Percentiles rank a stretch among this genome's conserved stretches.
These are phyloP conservation scores for Orthosia cruda DNA, from an alignment of 2,888 invertebrate genomes.

Conservation along the genomic window DNA sequence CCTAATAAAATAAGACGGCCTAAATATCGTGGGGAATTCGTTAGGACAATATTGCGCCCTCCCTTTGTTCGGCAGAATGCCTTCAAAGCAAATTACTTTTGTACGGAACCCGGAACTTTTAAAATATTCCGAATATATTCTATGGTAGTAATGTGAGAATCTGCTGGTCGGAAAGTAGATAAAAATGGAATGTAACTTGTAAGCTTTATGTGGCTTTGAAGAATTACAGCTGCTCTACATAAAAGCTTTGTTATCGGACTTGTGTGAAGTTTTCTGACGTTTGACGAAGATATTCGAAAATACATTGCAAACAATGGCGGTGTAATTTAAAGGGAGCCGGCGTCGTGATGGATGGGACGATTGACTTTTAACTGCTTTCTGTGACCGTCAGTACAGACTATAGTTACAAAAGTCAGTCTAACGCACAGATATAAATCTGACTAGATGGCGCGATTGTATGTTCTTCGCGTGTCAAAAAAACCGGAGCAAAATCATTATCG, in stretches of 20 bases:
- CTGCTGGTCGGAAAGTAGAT: constrained; percentile 43
- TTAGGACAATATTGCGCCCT: constrained; percentile 69
- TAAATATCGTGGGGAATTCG: constrained; percentile 67
- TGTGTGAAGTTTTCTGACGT: too few relatives aligned
- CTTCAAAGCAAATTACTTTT: constrained; percentile 81
- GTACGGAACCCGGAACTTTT: constrained; percentile 74
- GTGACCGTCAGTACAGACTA: too few relatives aligned
- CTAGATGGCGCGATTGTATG: too few relatives aligned
- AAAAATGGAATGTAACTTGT: constrained; percentile 9
- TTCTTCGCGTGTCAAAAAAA: too few relatives aligned
- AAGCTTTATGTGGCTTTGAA: constrained; percentile 1
- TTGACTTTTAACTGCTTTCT: too few relatives aligned
- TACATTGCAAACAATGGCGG: too few relatives aligned
- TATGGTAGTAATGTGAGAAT: constrained; percentile 74
- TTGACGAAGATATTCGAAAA: too few relatives aligned
- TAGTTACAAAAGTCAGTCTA: too few relatives aligned
- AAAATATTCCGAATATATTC: constrained; percentile 77
- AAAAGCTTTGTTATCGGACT: neutral
- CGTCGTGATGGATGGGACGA: too few relatives aligned
- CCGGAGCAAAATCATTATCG: too few relatives aligned
- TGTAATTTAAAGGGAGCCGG: too few relatives aligned
- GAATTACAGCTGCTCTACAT: neutral
- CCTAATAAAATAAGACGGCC: constrained; percentile 67
- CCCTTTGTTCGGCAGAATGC: constrained; percentile 69
- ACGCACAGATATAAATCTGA: too few relatives aligned